A percentile compares a stretch with the other conserved stretches of the same genome.
Conservation (phyloP, 2,888 invertebrate species). For the Andrena trimmerana region DNA sequence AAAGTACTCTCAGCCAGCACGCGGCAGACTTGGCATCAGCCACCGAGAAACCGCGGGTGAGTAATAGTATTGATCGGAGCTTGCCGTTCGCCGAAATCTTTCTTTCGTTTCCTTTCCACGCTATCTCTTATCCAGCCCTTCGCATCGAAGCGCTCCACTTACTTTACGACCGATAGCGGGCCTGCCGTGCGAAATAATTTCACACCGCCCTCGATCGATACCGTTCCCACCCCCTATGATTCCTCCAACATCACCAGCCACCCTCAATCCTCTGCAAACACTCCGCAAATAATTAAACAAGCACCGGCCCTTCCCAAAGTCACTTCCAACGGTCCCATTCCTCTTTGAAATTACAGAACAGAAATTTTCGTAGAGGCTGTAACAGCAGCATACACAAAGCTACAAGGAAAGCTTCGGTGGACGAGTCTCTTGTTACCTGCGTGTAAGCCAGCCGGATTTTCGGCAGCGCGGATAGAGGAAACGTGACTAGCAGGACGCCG, state of each 20-base stretch:
- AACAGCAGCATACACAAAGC: too few relatives aligned
- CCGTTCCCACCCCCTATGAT: background rate
- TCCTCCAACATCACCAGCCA: too few relatives aligned
- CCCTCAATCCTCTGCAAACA: too few relatives aligned
- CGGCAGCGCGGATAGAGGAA: constrained; percentile 1
- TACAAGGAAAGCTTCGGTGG: background rate
- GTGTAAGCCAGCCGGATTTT: constrained; percentile 6
- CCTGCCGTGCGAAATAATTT: background rate
- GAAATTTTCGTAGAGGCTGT: background rate
- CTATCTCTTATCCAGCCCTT: background rate
- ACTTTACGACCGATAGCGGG: background rate
- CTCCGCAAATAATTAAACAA: too few relatives aligned
- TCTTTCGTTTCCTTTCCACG: background rate
- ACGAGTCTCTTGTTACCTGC: background rate
- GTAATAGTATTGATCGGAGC: constrained; percentile 21
- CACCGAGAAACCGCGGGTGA: background rate
- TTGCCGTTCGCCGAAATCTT: constrained; percentile 28
- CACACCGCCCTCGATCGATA: background rate
- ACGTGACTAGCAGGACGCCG: constrained; percentile 22
- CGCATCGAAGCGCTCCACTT: constrained; percentile 14
- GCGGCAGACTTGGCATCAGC: background rate
- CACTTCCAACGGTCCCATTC: too few relatives aligned
- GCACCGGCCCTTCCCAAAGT: too few relatives aligned
- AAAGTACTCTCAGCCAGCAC: background rate
- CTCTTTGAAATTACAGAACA: too few relatives aligned